These are phyloP conservation scores for Heteractis magnifica DNA, from an alignment of 92 coral and sea anemone species.

Conservation along the genomic window DNA sequence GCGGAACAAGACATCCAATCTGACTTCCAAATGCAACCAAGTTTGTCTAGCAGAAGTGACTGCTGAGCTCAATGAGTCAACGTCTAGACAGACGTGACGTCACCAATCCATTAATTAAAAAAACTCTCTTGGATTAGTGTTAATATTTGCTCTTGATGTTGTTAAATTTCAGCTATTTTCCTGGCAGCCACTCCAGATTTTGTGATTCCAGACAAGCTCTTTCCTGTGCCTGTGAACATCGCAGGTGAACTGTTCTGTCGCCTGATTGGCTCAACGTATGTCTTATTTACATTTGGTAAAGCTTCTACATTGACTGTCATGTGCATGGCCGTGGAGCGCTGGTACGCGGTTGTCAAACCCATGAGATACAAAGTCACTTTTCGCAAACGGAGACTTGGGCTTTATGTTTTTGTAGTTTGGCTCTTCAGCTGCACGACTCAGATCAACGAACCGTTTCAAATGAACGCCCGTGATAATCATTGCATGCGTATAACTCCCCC, in stretches of 20 bases:
- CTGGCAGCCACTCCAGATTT: conserved; percentile 59
- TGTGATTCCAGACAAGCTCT: conserved; percentile 28
- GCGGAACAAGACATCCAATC: not conserved
- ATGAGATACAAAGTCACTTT: conserved; percentile 58
- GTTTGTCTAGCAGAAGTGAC: not conserved
- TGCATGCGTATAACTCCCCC: conserved; percentile 41
- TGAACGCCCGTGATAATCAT: conserved; percentile 27
- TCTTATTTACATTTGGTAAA: conserved; percentile 67
- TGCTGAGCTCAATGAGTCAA: not conserved
- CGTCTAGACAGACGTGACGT: conserved; percentile 1
- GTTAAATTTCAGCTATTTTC: conserved; percentile 49
- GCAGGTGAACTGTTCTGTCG: conserved; percentile 68
- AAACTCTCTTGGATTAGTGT: not conserved
- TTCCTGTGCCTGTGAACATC: conserved; percentile 38
- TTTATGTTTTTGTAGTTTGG: conserved; percentile 53
- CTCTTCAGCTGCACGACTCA: conserved; percentile 61
- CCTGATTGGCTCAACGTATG: conserved; percentile 64
- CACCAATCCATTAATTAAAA: not conserved
- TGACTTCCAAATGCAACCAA: not conserved
- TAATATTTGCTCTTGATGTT: not conserved
- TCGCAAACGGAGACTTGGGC: conserved; percentile 46
- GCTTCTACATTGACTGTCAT: conserved; percentile 71
- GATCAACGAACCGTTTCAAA: conserved; percentile 53
- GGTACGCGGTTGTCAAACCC: conserved; percentile 81
- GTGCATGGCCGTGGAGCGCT: conserved; percentile 84